A percentile compares a stretch with the other conserved stretches of the same genome.
Conservation (phyloP, 1,140 invertebrate species). For the Anastrepha ludens region DNA sequence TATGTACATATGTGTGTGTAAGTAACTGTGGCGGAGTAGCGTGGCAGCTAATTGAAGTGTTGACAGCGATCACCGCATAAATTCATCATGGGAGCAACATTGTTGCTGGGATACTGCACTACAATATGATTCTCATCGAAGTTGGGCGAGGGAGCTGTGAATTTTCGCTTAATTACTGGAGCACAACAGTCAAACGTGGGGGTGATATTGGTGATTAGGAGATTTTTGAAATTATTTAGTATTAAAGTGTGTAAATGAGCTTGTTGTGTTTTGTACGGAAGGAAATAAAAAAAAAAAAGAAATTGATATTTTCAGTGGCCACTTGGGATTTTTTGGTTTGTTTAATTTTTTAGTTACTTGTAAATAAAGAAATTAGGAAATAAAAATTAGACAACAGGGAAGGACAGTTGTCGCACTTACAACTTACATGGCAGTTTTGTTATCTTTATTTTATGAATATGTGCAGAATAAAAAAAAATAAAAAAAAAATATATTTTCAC, state of each 20-base stretch:
- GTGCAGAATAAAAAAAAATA: too few species aligned
- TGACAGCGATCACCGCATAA: constrained; percentile 43
- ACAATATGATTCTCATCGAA: not conserved
- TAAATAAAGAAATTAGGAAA: constrained; percentile 1
- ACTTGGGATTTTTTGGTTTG: constrained; percentile 1
- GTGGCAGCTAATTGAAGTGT: constrained; percentile 50
- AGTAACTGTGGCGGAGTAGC: not conserved
- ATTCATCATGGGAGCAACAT: constrained; percentile 28
- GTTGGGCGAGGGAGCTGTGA: not conserved
- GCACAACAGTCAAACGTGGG: not conserved
- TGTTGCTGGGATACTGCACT: not conserved
- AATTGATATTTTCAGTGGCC: not conserved
- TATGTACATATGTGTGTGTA: not conserved
- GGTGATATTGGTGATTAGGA: too few species aligned
- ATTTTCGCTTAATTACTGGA: not conserved
- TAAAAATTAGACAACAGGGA: not conserved
- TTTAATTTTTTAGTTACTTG: constrained; percentile 10
- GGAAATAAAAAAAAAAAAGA: not conserved
- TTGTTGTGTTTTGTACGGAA: not conserved
- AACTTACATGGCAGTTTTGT: not conserved
- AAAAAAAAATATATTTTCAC: too few species aligned
- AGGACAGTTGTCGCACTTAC: not conserved
- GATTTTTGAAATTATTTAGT: not conserved
- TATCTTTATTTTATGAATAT: not conserved
- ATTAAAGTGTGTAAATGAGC: not conserved